phyloP scores from a whole-genome alignment of 2,888 invertebrate species.

The Athalia circularis region DNA sequence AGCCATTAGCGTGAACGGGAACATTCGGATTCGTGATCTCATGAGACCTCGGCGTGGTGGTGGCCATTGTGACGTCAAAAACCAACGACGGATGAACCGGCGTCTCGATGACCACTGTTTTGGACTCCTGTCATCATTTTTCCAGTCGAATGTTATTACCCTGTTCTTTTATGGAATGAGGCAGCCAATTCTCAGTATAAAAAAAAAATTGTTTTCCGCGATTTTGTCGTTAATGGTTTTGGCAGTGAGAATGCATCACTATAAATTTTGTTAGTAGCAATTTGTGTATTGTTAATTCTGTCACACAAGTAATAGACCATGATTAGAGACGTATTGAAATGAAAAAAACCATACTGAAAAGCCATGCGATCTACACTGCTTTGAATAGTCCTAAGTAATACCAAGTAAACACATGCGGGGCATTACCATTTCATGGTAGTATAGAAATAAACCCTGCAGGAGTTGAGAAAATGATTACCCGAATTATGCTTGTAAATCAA shows the following conservation, averaged over 20 bases:
- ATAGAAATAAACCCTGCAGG: background rate
- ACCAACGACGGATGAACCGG: conserved; percentile 62
- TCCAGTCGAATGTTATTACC: conserved; percentile 41
- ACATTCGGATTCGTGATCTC: conserved; percentile 61
- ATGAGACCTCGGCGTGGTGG: conserved; percentile 62
- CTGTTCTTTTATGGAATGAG: background rate
- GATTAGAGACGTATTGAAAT: background rate
- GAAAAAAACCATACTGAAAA: conserved; percentile 16
- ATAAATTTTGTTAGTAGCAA: conserved; percentile 19
- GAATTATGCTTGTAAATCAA: background rate
- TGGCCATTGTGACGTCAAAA: conserved; percentile 53
- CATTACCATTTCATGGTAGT: background rate
- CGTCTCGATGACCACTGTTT: conserved; percentile 54
- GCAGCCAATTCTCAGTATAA: conserved; percentile 35
- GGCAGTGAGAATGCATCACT: background rate
- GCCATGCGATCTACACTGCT: conserved; percentile 39
- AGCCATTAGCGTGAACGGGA: conserved; percentile 58
- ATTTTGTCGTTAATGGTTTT: conserved; percentile 12
- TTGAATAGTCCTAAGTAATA: background rate
- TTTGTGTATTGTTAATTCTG: conserved; percentile 23
- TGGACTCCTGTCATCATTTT: conserved; percentile 62
- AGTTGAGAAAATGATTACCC: background rate
- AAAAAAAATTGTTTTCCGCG: conserved; percentile 36
- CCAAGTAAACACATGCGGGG: conserved; percentile 12
- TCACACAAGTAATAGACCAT: conserved; percentile 22